Base-by-base conservation (phyloP, 1,140 invertebrate genomes). In the Platyura marginata region DNA sequence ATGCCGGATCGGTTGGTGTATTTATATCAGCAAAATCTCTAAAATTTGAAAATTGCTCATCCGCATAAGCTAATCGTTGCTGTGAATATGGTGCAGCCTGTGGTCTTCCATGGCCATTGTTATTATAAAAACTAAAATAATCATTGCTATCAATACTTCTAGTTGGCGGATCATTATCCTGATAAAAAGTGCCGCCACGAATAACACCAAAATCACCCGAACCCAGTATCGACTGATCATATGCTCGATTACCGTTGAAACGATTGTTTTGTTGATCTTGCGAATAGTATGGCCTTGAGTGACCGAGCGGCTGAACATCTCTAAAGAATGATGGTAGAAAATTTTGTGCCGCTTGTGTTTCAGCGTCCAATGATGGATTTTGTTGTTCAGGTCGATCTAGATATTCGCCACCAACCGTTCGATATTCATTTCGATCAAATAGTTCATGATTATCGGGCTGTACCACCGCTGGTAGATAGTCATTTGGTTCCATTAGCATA, bases 191-290 rank as follows among this genome's bases (percentile, higher is more conserved):
- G 2, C 87, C 87, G 1, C 87, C 87, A 40, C 73, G 70, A 23
- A 91, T 77, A 1, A 91, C 81, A 1, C 84, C 85, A 52, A 90
- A 91, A 58, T 91, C 89, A 1, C 86, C 87, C 1, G 83, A 87
- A 1, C 85, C 84, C 16, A 90, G 59, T 3, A 88, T 65, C 19
- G 65, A 60, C 32, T 65, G 56, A 48, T 61, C 59, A 32, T 58
- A 61, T 29, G 48, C 50, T 0, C 52, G 48, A 32, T 52, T 51
- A 13, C 6, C 20, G 51, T 29, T 9, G 18, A 35, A 22, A 10
- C 4, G 45, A 42, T 25, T 38, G 20, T 10, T 23, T 23, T 15
- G 13, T 33, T 42, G 25, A 15, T 44, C 40, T 45, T 9, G n/a
- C 1, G 51, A 47, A 10, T 57, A 56, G 22, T 58, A 61, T 21